Base-by-base conservation (phyloP, 2,797 vertebrate genomes). In the Halcyon smyrnensis region DNA sequence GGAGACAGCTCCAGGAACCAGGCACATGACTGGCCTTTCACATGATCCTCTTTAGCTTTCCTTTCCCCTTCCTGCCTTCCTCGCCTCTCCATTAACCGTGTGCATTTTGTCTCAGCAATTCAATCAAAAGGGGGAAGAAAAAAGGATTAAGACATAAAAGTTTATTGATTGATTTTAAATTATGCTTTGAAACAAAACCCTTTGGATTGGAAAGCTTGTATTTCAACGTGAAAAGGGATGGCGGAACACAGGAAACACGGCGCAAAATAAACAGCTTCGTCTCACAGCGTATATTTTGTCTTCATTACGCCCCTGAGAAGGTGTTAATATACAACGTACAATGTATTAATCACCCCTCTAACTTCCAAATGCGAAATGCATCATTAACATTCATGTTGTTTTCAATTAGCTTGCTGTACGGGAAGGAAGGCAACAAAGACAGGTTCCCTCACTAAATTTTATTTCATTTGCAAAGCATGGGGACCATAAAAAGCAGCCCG, bases 381-480 rank as follows among this genome's bases (percentile, higher is more conserved):
- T 97, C 98, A 97, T 98, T 98, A 98, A 98, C 98, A 98, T 98
- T 98, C 97, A 96, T 96, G 97, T 97, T 98, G 97, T 59, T 98
- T 97, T 97, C 98, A 98, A 98, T 98, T 98, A 98, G 96, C 65
- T 89, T 15, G 90, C 92, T 94, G 93, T 45, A 95, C 46, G 94
- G 86, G 90, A 91, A 97, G 96, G 92, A 97, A 89, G 88, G 94
- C 67, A 95, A 59, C 76, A 27, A 9, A 92, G 73, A 41, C 19
- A 53, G 86, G 85, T 57, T 92, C 95, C 74, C 81, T 93, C 88
- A 46, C 84, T 84, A 84, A 79, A 96, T 85, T 92, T 50, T 43
- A 67, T 10, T 93, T 81, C 41, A 0, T 50, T 65, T 56, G 57
- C 74, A 74, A 64, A 67, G 69, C 71, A 21, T 12, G 11, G 69